Percentiles rank a stretch among this genome's conserved stretches.
phyloP scores from a whole-genome alignment of 2,888 invertebrate species.

The Protodeltote pygarga region DNA sequence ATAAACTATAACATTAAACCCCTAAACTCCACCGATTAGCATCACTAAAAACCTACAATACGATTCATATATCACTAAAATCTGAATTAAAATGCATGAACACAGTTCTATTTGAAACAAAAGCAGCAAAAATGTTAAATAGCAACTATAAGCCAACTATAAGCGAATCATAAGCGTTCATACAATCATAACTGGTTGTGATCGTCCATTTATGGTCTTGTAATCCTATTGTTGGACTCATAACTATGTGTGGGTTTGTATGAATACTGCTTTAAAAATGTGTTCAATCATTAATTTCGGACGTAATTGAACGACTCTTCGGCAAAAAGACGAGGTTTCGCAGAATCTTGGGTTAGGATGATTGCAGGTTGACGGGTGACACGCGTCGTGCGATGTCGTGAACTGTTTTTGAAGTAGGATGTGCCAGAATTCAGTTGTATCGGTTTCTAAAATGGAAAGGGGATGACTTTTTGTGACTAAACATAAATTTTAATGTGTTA shows the following conservation, averaged over 20 bases:
- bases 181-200: conserved; percentile 84
- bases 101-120: conserved; percentile 79
- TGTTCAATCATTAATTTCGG: conserved; percentile 85
- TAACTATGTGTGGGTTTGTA: conserved; percentile 49
- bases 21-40: not conserved
- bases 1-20: not conserved
- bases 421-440: too few relatives aligned
- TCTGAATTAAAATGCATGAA: conserved; percentile 82
- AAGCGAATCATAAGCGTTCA: conserved; percentile 78
- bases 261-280: conserved; percentile 72
- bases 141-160: conserved; percentile 63
- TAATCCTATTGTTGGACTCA: conserved; percentile 81
- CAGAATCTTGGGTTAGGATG: conserved; percentile 59
- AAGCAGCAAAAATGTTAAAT: conserved; percentile 77
- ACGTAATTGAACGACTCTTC: conserved; percentile 81
- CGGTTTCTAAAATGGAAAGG: too few relatives aligned
- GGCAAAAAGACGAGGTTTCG: conserved; percentile 79
- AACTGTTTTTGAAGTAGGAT: too few relatives aligned
- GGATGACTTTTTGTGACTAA: too few relatives aligned
- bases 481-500: too few relatives aligned
- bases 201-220: conserved; percentile 79
- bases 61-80: conserved; percentile 59
- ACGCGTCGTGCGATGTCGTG: not conserved
- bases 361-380: conserved; percentile 11
- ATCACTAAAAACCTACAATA: conserved; percentile 16